Base-by-base conservation (phyloP, 2,113 vertebrate species). In the Ceyx cyanopectus region DNA sequence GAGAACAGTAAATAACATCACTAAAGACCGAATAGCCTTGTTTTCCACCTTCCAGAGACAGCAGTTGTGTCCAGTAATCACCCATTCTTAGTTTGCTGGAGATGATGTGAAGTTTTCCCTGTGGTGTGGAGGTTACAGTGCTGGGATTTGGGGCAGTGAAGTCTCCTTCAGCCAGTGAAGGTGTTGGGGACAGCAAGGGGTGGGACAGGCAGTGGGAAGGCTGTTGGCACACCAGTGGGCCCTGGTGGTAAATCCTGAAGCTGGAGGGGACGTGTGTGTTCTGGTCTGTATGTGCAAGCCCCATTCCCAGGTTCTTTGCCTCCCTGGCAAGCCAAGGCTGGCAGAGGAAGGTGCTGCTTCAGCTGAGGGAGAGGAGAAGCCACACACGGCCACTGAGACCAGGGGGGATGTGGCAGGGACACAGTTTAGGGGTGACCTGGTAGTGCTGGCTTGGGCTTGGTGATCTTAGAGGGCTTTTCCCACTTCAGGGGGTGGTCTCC, bases 261-360 rank as follows among this genome's bases (percentile, higher is more conserved):
- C 37, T 37, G 37, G 37, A 37, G 37, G 37, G 37, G 37, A 37
- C 37, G 37, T 37, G 37, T 37, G 37, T 37, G 37, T 37, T 37
- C 37, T 37, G 37, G 24, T 62, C 20, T 77, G 54, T 5, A 41
- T 66, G 69, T 90, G 56, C 46, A 40, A 51, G 53, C 73, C 16
- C 34, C 45, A 32, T 90, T 65, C 40, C 20, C 14, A 12, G 62
- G 48, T 56, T 84, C 50, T 54, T 73, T 1, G 5, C 18, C 41
- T 40, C 19, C 7, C 61, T 65, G 29, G 66, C 22, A 50, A 0
- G 5, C 4, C 0, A 0, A 0, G 1, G 56, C 29, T 41, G 41
- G 26, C 2, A 3, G 67, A 48, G 19, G 0, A 1, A 66, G 53
- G 12, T 10, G 2, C 4, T 69, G 14, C 7, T 45, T 29, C 54